A percentile compares a stretch with the other conserved stretches of the same genome.
These are phyloP conservation scores for Alcedo atthis DNA, from an alignment of 2,797 vertebrate species.

Conservation along the genomic window DNA sequence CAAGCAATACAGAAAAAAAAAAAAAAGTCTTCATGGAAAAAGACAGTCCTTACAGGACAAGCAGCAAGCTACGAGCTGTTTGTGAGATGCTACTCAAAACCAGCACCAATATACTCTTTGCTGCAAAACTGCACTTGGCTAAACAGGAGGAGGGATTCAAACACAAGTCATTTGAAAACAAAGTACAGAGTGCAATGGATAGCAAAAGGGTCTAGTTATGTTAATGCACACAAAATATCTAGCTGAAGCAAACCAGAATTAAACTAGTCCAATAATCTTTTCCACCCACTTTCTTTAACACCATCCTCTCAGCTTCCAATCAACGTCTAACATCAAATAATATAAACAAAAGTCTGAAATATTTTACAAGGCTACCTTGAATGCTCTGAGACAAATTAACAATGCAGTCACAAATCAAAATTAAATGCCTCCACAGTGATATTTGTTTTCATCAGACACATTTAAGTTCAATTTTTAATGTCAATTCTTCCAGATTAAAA, in stretches of 20 bases:
- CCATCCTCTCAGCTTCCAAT: background rate
- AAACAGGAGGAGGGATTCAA: slow-evolving; percentile 40
- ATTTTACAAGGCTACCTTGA: background rate
- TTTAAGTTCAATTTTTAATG: background rate
- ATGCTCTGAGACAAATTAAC: background rate
- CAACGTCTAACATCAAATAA: background rate
- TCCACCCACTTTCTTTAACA: slow-evolving; percentile 1
- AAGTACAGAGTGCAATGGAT: slow-evolving; percentile 28
- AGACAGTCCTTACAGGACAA: background rate
- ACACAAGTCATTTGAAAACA: slow-evolving; percentile 49
- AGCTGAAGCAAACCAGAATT: slow-evolving; percentile 22
- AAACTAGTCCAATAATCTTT: slow-evolving; percentile 12
- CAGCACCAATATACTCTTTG: background rate
- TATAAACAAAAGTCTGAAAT: background rate
- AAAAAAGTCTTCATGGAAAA: background rate
- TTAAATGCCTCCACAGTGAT: background rate
- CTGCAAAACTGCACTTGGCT: slow-evolving; percentile 18
- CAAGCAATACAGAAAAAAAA: background rate
- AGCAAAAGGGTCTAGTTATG: slow-evolving; percentile 34
- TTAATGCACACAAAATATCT: slow-evolving; percentile 31
- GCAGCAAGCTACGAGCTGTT: background rate
- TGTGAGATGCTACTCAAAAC: slow-evolving; percentile 30
- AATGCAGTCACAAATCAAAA: background rate
- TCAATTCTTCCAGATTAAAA: background rate
- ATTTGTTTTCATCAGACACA: background rate